Conservation (phyloP, 2,888 invertebrate species). For the Tachina lurida region DNA sequence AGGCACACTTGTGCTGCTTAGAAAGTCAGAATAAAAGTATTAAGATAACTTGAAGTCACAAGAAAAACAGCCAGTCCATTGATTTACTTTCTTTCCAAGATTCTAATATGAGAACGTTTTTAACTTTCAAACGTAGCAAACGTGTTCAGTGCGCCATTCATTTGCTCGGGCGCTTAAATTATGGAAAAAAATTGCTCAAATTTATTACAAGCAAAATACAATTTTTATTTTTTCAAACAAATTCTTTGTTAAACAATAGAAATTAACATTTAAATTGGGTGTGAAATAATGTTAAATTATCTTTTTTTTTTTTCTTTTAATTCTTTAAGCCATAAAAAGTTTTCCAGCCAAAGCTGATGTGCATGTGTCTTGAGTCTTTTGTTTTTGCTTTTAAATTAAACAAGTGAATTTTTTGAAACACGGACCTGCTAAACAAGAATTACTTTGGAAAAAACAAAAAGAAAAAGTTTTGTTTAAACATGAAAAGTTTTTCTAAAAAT, state of each 20-base stretch:
- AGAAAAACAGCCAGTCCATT: constrained; percentile 69
- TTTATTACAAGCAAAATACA: neutral
- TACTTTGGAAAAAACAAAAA: neutral
- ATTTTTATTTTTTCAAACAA: neutral
- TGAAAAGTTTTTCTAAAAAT: neutral
- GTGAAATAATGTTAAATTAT: constrained; percentile 49
- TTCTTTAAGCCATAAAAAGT: constrained; percentile 25
- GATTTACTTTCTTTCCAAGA: constrained; percentile 71
- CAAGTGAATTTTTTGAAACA: constrained; percentile 35
- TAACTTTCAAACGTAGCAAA: constrained; percentile 75
- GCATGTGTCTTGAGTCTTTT: constrained; percentile 73
- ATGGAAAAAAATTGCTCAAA: neutral
- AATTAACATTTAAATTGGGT: constrained; percentile 55
- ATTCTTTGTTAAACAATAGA: constrained; percentile 34
- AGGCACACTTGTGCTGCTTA: neutral
- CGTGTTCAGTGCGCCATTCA: constrained; percentile 68
- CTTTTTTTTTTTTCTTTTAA: constrained; percentile 6
- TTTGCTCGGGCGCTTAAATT: constrained; percentile 15
- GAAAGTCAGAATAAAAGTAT: neutral
- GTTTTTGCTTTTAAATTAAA: constrained; percentile 47
- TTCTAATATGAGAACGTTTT: constrained; percentile 76
- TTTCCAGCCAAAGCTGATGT: constrained; percentile 3
- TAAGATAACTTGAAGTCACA: constrained; percentile 24
- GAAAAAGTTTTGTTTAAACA: constrained; percentile 9
- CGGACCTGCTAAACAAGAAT: neutral